Base-by-base conservation (phyloP, 2,888 invertebrate genomes). In the Eristalis pertinax region DNA sequence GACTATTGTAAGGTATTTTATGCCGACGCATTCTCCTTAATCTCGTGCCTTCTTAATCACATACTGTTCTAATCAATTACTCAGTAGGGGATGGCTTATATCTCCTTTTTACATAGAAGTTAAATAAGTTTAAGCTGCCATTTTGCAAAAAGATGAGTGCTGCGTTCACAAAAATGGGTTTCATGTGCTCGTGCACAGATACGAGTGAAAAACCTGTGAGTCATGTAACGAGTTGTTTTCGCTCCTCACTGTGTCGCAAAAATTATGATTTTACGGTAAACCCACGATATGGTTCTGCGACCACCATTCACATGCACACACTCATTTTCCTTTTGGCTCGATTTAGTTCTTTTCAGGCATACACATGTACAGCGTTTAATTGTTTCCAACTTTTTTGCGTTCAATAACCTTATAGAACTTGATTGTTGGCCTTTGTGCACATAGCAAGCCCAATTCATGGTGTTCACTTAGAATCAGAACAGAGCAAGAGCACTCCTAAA, bases 401-500 rank as follows among this genome's bases (percentile, higher is more conserved):
- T 32, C 78, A 83, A 75, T 79, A 86, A 83, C 86, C 83, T 32
- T 69, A 35, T 41, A 79, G 19, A 75, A 83, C 74, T 72, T 75
- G 83, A 86, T 79, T 86, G 77, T 24, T 69, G 69, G 82, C 73
- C 67, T 72, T 50, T 26, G 50, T 62, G 29, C n/a, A 8, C 50
- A 7, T 41, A 70, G 68, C 73, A 77, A 82, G 26, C 77, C 73
- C 60, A 82, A 73, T 43, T 77, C 77, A 74, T 68, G 84, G 19
- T 64, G 43, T 35, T 69, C 63, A 60, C 24, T 64, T 62, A 67
- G 76, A 77, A 75, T 72, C 62, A 83, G 74, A 78, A 74, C 60
- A 60, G 74, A 75, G 74, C 70, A 63, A 75, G 78, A 86, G 75
- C 83, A 74, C 83, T 83, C 86, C 86, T 78, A 82, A 86, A 86